Evolutionary conservation across 2,797 vertebrate species (phyloP).

Genomic region (Crossoptilon crossoptilon): DNA sequence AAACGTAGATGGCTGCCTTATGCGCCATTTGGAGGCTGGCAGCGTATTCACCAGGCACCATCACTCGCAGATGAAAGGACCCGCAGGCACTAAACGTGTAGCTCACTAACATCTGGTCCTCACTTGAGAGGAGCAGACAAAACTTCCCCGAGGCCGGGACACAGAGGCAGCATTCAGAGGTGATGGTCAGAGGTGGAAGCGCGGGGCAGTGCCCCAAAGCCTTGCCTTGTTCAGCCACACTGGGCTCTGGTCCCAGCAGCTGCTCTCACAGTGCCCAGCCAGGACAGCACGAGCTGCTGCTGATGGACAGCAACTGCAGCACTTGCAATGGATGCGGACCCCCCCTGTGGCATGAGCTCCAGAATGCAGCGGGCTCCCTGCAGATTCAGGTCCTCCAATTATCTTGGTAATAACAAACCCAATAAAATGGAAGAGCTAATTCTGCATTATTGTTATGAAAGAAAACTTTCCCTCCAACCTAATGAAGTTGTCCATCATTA

Average conservation of each 20-base stretch:
- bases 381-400: neutral
- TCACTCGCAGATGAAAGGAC: neutral
- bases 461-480: neutral
- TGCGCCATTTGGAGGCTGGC: neutral
- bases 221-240: neutral
- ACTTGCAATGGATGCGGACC: neutral
- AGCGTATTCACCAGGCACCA: neutral
- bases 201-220: neutral
- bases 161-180: neutral
- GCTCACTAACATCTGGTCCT: neutral
- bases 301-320: neutral
- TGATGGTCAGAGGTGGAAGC: neutral
- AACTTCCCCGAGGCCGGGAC: neutral
- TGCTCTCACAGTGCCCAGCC: neutral
- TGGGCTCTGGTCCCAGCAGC: neutral
- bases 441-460: neutral
- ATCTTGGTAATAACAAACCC: neutral
- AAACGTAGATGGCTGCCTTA: neutral
- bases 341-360: neutral
- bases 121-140: neutral
- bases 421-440: neutral
- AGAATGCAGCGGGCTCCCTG: neutral
- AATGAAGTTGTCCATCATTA: slow-evolving; percentile 37
- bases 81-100: neutral
- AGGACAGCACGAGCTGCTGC: neutral